Evolutionary conservation across 2,113 vertebrate species (phyloP), one percentile per base, ranked within the genome.

Genomic region (Rhinichthys klamathensis): DNA sequence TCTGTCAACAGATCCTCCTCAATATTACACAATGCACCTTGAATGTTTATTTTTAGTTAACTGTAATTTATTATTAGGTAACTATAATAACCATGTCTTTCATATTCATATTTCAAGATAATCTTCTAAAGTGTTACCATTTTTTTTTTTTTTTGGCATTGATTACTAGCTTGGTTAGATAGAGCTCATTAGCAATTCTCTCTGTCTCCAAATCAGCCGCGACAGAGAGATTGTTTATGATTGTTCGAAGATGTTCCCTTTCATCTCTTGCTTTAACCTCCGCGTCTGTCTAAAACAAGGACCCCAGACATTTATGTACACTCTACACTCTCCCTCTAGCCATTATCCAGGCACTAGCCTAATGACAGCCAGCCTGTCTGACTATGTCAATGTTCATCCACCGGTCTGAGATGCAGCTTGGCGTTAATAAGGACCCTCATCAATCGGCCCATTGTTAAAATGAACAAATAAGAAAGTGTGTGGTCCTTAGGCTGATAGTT

Each of bases 341-440:
- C 89, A 86, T 89, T 88, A 60, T 41, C 85, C 86, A 88, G 81
- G 78, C 79, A 63, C 89, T 69, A 81, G 35, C 23, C 80, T 81
- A 85, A 83, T 58, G 84, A 89, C 87, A 82, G 86, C 83, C 89
- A 80, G 77, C 88, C 86, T 81, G 30, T 84, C 81, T 74, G 74
- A 77, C 73, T 65, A 70, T 73, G 89, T 87, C 88, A 78, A 84
- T 80, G 83, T 88, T 88, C 87, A 83, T 88, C 80, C 90, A 88
- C 80, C 85, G 82, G 87, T 83, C 86, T 84, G 70, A 77, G 67
- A 87, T 89, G 88, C 83, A 89, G 79, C 87, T 74, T 79, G 51
- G 73, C 76, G 86, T 87, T 90, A 91, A 91, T 92, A 92, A 92
- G 84, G 58, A 87, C 65, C 70, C 75, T 86, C 79, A 65, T 65